Base-by-base conservation (phyloP, 30 jellyfish, hydroid and myxozoan genomes). In the Pseudorhiza aurosa region DNA sequence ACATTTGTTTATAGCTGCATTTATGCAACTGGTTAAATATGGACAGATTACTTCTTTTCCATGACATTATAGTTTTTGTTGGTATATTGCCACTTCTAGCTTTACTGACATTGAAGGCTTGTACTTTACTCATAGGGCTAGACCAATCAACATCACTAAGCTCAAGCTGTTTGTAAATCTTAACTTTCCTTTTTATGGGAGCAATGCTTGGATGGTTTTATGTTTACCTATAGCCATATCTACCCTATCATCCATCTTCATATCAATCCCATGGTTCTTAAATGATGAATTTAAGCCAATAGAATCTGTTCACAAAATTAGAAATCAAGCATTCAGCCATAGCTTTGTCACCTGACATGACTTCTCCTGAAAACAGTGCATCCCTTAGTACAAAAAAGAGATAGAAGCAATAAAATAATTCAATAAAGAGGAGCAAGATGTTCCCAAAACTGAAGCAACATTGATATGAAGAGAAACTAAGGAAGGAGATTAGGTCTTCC, bases 341-440 rank as follows among this genome's bases (percentile, higher is more conserved):
- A 42, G 47, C 0, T 21, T 71, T 50, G 27, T 71, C 85, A 71
- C 47, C 85, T 44, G 68, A 36, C 42, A 39, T 36, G 26, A 68
- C 27, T 27, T 18, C 47, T 26, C 45, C n/a, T n/a, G n/a, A n/a
- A n/a, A n/a, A n/a, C n/a, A n/a, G n/a, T n/a, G n/a, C n/a, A n/a
- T n/a, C 65, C 92, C 88, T 26, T 69, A 25, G 70, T 31, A 75
- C 70, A 77, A 77, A 75, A 69, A 51, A 58, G 87, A 77, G 75
- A 85, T 47, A 15, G 22, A 40, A 44, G 58, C 42, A 40, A 67
- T 85, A 84, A 85, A 75, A 57, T 50, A 15, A 83, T 77, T 24
- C 96, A 76, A 64, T 56, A 82, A 17, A 77, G 88, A 58, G 88
- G 82, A 77, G 92, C 37, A n/a, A n/a, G 75, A 27, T 84, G 73